A percentile compares a stretch with the other conserved stretches of the same genome.
These are phyloP conservation scores for Nannobrachium achirus DNA, from an alignment of 2,113 vertebrate species.

Conservation along the genomic window DNA sequence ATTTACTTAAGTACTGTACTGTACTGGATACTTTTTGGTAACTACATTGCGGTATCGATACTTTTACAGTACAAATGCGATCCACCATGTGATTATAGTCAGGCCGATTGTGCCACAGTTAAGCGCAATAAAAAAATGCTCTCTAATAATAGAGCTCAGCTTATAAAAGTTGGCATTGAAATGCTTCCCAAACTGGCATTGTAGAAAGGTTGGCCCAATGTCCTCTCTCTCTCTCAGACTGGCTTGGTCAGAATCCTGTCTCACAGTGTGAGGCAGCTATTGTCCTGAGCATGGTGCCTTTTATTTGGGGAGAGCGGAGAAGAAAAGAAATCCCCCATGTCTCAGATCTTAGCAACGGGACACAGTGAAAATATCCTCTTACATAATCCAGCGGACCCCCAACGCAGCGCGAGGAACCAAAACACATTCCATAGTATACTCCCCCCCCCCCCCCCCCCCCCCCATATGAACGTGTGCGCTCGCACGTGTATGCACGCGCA, in stretches of 20 bases:
- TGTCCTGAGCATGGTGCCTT: constrained; percentile 58
- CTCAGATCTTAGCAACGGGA: constrained; percentile 66
- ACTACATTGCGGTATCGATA: no score
- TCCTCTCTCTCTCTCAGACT: not conserved
- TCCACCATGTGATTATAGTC: no score
- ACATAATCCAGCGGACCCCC: constrained; percentile 62
- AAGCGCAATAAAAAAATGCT: constrained; percentile 3
- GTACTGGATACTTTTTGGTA: no score
- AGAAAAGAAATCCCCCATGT: constrained; percentile 49
- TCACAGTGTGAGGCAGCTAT: constrained; percentile 46
- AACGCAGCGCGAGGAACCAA: constrained; percentile 51
- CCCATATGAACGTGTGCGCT: constrained; percentile 31
- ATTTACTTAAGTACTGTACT: no score
- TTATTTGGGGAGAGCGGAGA: constrained; percentile 61
- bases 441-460: not conserved
- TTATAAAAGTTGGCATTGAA: not conserved
- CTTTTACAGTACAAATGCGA: no score
- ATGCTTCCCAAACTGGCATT: constrained; percentile 11
- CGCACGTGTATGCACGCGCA: constrained; percentile 34
- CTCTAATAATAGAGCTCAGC: no score
- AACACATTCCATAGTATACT: constrained; percentile 62
- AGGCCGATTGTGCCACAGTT: not conserved
- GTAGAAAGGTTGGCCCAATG: constrained; percentile 59
- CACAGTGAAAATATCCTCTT: constrained; percentile 67
- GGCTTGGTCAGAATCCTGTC: constrained; percentile 56